Evolutionary conservation across 1,140 invertebrate species (phyloP).

Genomic region (Acyrthosiphon pisum): DNA sequence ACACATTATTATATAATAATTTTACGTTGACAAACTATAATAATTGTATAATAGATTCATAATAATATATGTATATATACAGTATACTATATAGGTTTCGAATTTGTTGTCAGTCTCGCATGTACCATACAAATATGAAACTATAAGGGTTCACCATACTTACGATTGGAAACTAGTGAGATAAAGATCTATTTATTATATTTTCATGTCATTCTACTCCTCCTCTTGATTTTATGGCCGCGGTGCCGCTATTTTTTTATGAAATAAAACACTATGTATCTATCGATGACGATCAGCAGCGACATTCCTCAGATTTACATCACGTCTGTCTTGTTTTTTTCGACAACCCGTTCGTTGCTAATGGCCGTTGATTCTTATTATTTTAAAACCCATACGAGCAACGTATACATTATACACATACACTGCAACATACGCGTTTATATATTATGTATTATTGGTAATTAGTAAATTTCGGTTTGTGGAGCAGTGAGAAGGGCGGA

Average conservation of each 20-base stretch:
- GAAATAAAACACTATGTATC: neutral
- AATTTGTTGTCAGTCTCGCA: neutral
- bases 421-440: neutral
- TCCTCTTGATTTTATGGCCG: neutral
- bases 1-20: too few relatives aligned
- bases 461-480: neutral
- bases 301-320: conserved; percentile 18
- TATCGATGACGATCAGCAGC: conserved; percentile 9
- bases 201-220: neutral
- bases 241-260: neutral
- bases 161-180: neutral
- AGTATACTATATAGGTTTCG: neutral
- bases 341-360: neutral
- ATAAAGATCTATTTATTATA: neutral
- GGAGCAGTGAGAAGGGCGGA: neutral
- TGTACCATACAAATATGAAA: neutral
- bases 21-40: too few relatives aligned
- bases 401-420: neutral
- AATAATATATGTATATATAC: too few relatives aligned
- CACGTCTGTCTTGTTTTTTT: conserved; percentile 34
- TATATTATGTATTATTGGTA: neutral
- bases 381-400: neutral
- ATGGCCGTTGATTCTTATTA: neutral
- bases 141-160: neutral
- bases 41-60: neutral